A percentile compares a stretch with the other conserved stretches of the same genome.
Conservation (phyloP, 1,140 invertebrate species). For the Dolichoris vasculosae region DNA sequence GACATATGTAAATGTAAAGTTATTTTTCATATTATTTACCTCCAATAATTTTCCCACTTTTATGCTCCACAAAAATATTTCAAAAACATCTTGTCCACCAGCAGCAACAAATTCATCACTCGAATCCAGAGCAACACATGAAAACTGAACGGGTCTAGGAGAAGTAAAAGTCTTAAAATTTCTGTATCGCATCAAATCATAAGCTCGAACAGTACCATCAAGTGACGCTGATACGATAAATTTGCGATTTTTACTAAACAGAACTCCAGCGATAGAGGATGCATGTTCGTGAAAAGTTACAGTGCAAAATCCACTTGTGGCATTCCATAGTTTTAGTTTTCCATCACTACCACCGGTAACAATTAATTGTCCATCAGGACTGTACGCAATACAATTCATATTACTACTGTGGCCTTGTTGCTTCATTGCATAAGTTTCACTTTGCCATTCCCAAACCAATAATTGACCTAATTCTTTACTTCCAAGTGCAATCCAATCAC, state of each 20-base stretch:
- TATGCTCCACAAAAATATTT: slow-evolving; percentile 96
- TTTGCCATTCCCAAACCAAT: slow-evolving; percentile 99
- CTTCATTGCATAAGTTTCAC: slow-evolving; percentile 98
- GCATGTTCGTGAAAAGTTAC: slow-evolving; percentile 95
- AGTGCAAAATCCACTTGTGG: slow-evolving; percentile 91
- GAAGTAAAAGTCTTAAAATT: slow-evolving; percentile 97
- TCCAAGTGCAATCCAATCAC: slow-evolving; percentile 96
- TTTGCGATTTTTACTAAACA: slow-evolving; percentile 93
- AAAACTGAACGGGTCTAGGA: slow-evolving; percentile 92
- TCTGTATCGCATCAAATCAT: slow-evolving; percentile 94
- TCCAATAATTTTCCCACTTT: slow-evolving; percentile 93
- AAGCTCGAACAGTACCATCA: slow-evolving; percentile 96
- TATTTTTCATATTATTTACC: slow-evolving; percentile 72
- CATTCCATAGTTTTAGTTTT: slow-evolving; percentile 98
- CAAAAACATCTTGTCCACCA: slow-evolving; percentile 94
- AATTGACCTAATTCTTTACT: slow-evolving; percentile 90
- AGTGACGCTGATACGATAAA: slow-evolving; percentile 92
- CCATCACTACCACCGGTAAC: slow-evolving; percentile 96
- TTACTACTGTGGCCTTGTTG: slow-evolving; percentile 95
- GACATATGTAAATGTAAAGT: not conserved
- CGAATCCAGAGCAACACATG: slow-evolving; percentile 90
- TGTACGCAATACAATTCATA: slow-evolving; percentile 92
- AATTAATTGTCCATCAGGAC: slow-evolving; percentile 91
- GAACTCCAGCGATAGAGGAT: slow-evolving; percentile 85
- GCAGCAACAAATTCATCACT: slow-evolving; percentile 94